These are phyloP conservation scores for Neria commutata DNA, from an alignment of 2,888 invertebrate species.

Conservation along the genomic window DNA sequence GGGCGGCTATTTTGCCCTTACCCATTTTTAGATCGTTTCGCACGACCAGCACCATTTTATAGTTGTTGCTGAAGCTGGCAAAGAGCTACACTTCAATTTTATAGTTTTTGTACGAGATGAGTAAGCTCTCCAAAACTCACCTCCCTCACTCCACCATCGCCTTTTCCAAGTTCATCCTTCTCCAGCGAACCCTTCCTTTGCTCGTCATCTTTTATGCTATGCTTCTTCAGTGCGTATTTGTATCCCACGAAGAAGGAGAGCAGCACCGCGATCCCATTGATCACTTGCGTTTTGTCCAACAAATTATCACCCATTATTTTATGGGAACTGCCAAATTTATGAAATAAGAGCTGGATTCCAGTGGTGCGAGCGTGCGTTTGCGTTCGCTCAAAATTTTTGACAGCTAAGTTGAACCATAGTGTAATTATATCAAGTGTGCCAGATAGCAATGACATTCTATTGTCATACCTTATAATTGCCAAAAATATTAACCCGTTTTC, in stretches of 20 bases:
- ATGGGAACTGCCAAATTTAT: background rate
- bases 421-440: too few relatives aligned
- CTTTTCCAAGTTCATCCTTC: conserved; percentile 32
- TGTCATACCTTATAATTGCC: too few relatives aligned
- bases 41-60: conserved; percentile 85
- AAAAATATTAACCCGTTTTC: too few relatives aligned
- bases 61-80: conserved; percentile 64
- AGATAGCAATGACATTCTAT: too few relatives aligned
- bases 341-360: too few relatives aligned
- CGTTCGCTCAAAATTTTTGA: too few relatives aligned
- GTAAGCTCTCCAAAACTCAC: background rate
- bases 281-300: conserved; percentile 56
- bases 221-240: conserved; percentile 56
- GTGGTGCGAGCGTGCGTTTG: too few relatives aligned
- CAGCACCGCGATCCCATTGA: conserved; percentile 60
- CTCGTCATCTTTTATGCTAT: conserved; percentile 39
- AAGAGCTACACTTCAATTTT: conserved; percentile 36
- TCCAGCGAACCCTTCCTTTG: conserved; percentile 11
- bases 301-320: conserved; percentile 52
- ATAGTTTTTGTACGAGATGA: background rate
- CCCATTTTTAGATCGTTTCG: conserved; percentile 92
- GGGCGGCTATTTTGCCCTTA: conserved; percentile 93
- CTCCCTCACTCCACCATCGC: conserved; percentile 23
- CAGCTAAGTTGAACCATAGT: too few relatives aligned
- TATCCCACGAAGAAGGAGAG: conserved; percentile 62